Percentiles rank a stretch among this genome's conserved stretches.
Conservation (phyloP, 2,888 invertebrate species). For the Griposia aprilina region DNA sequence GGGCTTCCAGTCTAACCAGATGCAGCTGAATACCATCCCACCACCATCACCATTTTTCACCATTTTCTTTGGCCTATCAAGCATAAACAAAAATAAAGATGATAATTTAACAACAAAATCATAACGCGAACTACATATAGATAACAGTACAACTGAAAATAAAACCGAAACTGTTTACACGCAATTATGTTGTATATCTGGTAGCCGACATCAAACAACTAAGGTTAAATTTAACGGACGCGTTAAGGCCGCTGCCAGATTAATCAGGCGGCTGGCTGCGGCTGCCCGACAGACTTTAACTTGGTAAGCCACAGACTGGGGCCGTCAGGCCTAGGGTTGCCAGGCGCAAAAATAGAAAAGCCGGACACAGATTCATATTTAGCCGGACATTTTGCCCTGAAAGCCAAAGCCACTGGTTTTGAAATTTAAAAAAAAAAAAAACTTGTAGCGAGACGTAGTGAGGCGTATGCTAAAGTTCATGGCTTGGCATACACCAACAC, state of each 20-base stretch:
- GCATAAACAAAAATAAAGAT: neutral
- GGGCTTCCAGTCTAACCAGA: too few relatives aligned
- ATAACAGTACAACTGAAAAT: constrained; percentile 38
- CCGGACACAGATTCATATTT: too few relatives aligned
- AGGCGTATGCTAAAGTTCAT: too few relatives aligned
- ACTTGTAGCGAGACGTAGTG: too few relatives aligned
- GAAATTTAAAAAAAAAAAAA: too few relatives aligned
- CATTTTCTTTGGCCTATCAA: neutral
- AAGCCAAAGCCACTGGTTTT: neutral
- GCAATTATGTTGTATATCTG: constrained; percentile 35
- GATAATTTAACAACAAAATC: neutral
- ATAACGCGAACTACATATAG: neutral
- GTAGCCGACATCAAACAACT: constrained; percentile 48
- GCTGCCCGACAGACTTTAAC: constrained; percentile 52
- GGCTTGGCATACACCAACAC: too few relatives aligned
- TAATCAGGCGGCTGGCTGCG: constrained; percentile 60
- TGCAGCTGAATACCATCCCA: too few relatives aligned
- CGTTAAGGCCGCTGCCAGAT: constrained; percentile 56
- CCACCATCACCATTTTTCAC: too few relatives aligned
- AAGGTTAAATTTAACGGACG: constrained; percentile 69
- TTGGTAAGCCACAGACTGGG: constrained; percentile 55
- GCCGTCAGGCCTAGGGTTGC: constrained; percentile 13
- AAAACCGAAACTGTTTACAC: constrained; percentile 34
- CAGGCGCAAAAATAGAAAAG: too few relatives aligned
- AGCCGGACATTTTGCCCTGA: neutral